Evolutionary conservation across 1,140 invertebrate species (phyloP), one percentile per base, ranked within the genome.

Genomic region (Zaprionus lachaisei): DNA sequence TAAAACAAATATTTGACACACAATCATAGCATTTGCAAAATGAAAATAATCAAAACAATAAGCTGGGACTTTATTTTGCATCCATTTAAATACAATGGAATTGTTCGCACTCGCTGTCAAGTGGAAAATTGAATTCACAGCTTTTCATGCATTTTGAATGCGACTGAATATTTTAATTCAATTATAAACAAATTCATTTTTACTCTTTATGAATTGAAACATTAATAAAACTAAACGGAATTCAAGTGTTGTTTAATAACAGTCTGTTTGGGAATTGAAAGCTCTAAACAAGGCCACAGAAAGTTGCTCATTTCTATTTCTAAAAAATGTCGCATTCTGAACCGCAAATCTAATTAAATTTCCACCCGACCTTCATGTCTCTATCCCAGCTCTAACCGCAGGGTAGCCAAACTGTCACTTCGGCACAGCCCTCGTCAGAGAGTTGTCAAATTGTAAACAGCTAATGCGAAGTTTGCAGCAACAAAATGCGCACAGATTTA

Each of bases 341-440:
- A 44, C 73, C 73, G 61, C 73, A 76, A 76, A 76, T 58, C 55
- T 64, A 71, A 76, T 71, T 76, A 71, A 71, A 76, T 71, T 76
- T 65, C n/a, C 44, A 58, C 12, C 31, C 61, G 44, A 75, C 72
- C 72, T 74, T 56, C 38, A 38, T 41, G 22, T 47, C 28, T 74
- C 28, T 62, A 24, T 26, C 26, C 61, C 15, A 44, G 38, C 56
- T 37, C 37, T 65, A 64, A 28, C 69, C 41, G 22, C 63, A 49
- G 54, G n/a, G 17, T 22, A 12, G 24, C 37, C 26, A 38, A 49
- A 28, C 34, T 34, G 63, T 11, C 28, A 54, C 4, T 6, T 2
- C n/a, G 41, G 2, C 7, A 26, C 15, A 11, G 34, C 22, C 22
- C 17, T 0, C 4, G 12, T 15, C 15, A 22, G 24, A 44, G 24